Base-by-base conservation (phyloP, 2,113 vertebrate genomes). In the Phoenicopterus ruber region DNA sequence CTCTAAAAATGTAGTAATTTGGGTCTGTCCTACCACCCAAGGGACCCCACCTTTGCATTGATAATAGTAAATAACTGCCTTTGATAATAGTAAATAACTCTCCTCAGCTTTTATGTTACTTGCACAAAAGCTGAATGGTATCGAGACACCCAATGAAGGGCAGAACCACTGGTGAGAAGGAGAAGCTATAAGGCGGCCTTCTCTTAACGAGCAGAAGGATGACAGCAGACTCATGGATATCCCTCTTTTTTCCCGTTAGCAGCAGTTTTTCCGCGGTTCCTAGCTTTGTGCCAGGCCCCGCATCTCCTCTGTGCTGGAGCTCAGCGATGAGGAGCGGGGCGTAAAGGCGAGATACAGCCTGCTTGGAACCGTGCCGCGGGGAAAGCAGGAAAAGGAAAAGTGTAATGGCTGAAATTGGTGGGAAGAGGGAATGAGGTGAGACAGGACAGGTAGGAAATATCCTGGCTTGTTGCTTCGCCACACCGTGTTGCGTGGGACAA, bases 331-430 rank as follows among this genome's bases (percentile, higher is more conserved):
- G n/a, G 65, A 85, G 29, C 0, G 0, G 49, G 36, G 13, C 10
- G 7, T 31, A 82, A 77, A 65, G 49, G 22, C 0, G 0, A 88
- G 54, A 58, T 54, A 49, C 50, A 83, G 77, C 36, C 17, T 66
- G 44, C 66, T 87, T 94, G 91, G 89, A 95, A 77, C 19, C 0
- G 0, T 89, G 84, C 86, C 59, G 52, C 0, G 0, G 85, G 72
- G 73, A 88, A 93, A 94, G 67, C 34, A 79, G 95, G 92, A 94
- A 97, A 92, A 95, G 69, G 91, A 92, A 94, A 92, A 94, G 79
- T 72, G 24, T 73, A 65, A 31, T 93, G 91, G 86, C 73, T 96
- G 79, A 91, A 83, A 83, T 24, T 49, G 72, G 47, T 86, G 93
- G 77, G 90, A 89, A 92, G 94, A 87, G 82, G 59, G 93, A 94